These are phyloP conservation scores for Ophion ellenae DNA, from an alignment of 2,888 invertebrate species.

Conservation along the genomic window DNA sequence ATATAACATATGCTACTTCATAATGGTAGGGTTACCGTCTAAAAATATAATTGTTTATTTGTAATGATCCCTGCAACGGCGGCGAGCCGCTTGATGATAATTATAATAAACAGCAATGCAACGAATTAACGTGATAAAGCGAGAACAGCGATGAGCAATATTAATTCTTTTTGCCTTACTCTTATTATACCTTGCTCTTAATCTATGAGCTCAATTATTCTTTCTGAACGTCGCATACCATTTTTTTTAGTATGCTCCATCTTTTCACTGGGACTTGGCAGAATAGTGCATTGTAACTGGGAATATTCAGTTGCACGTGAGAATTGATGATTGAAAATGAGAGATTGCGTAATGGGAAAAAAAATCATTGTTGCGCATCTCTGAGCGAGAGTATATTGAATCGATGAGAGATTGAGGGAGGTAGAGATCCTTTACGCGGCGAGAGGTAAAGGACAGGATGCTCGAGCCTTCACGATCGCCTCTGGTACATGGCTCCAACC, in stretches of 20 bases:
- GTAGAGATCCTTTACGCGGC: conserved; percentile 28
- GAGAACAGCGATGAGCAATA: conserved; percentile 17
- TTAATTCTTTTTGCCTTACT: conserved; percentile 13
- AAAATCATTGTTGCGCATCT: conserved; percentile 8
- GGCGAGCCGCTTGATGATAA: conserved; percentile 63
- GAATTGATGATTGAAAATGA: not conserved
- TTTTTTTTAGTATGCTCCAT: not conserved
- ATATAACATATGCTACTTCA: conserved; percentile 57
- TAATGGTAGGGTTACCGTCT: conserved; percentile 74
- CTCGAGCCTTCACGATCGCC: conserved; percentile 72
- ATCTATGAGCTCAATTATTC: not conserved
- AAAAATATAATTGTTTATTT: conserved; percentile 79
- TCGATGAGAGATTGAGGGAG: conserved; percentile 20
- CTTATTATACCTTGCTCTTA: too few relatives aligned
- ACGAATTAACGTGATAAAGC: conserved; percentile 52
- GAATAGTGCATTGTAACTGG: not conserved
- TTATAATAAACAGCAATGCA: conserved; percentile 66
- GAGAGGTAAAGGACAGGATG: conserved; percentile 68
- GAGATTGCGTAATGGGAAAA: conserved; percentile 12
- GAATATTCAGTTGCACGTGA: not conserved
- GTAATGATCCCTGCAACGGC: conserved; percentile 74
- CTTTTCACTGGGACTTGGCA: not conserved
- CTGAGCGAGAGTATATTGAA: conserved; percentile 12
- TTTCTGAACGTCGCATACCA: too few relatives aligned
- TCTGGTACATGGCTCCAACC: conserved; percentile 69